Evolutionary conservation across 2,113 vertebrate species (phyloP).

Genomic region (Poeciliopsis turrubarensis): DNA sequence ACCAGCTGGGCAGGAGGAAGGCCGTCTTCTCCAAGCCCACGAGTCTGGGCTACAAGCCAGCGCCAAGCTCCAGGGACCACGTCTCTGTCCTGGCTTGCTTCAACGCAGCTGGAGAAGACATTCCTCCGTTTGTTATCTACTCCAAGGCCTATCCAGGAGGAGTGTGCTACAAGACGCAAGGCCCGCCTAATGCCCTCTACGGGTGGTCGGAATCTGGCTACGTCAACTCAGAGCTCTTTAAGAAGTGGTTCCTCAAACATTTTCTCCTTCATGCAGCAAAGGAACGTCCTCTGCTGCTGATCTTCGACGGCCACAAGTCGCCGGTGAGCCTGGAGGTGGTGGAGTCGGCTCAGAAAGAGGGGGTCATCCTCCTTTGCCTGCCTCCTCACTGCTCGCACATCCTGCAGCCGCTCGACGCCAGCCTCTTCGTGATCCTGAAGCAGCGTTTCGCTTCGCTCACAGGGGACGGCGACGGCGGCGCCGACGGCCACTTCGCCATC

Average conservation of each 20-base stretch:
- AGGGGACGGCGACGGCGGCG: constrained; percentile 28
- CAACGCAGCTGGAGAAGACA: constrained; percentile 62
- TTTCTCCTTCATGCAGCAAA: constrained; percentile 57
- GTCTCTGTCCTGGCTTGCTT: constrained; percentile 70
- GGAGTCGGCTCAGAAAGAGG: constrained; percentile 64
- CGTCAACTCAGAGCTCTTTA: constrained; percentile 72
- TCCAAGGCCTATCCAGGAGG: constrained; percentile 73
- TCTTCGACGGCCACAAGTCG: constrained; percentile 71
- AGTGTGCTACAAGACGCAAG: constrained; percentile 73
- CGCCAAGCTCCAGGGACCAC: constrained; percentile 53
- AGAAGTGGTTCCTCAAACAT: constrained; percentile 75
- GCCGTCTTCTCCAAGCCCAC: constrained; percentile 54
- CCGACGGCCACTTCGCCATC: constrained; percentile 54
- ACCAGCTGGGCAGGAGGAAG: constrained; percentile 69
- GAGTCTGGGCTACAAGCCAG: constrained; percentile 60
- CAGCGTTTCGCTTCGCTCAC: constrained; percentile 51
- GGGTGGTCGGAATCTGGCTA: constrained; percentile 68
- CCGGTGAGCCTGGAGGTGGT: constrained; percentile 72
- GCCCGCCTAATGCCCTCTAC: constrained; percentile 63
- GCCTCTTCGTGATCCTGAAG: constrained; percentile 65
- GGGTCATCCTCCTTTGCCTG: constrained; percentile 63
- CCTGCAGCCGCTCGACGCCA: constrained; percentile 65
- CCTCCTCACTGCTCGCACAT: constrained; percentile 71
- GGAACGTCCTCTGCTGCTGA: constrained; percentile 63
- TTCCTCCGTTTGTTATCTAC: constrained; percentile 72